Evolutionary conservation across 2,888 invertebrate species (phyloP).

Genomic region (Leucophora obtusa): DNA sequence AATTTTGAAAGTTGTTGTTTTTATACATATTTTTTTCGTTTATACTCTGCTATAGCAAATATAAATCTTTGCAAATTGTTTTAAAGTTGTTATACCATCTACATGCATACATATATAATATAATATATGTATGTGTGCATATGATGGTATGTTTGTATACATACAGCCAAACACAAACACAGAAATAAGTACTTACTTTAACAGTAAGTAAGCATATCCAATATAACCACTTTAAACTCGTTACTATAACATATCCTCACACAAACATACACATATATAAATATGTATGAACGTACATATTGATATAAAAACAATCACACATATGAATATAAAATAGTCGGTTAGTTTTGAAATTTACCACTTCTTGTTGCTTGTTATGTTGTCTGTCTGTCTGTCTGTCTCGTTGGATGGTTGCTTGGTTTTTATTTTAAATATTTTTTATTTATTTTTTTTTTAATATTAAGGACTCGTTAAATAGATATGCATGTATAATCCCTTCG

Average conservation of each 20-base stretch:
- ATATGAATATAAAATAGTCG: conserved; percentile 32
- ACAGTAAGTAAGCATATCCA: conserved; percentile 62
- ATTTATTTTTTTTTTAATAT: conserved; percentile 4
- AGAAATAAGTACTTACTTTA: conserved; percentile 40
- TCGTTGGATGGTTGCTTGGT: not conserved
- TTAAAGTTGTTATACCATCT: conserved; percentile 45
- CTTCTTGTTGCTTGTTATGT: conserved; percentile 46
- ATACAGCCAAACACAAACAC: not conserved
- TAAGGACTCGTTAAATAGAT: conserved; percentile 47
- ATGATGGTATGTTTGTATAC: not conserved
- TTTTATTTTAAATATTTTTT: not conserved
- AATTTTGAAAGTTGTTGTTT: no score
- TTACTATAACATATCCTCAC: conserved; percentile 54
- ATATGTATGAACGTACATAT: no score
- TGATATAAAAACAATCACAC: not conserved
- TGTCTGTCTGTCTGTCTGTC: conserved; percentile 12
- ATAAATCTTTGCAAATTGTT: conserved; percentile 57
- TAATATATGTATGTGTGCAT: no score
- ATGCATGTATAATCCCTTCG: conserved; percentile 30
- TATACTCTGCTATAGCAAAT: conserved; percentile 25
- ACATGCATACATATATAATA: not conserved
- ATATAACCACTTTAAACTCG: conserved; percentile 60
- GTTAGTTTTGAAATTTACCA: conserved; percentile 47
- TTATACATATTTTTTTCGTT: not conserved
- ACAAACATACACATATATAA: conserved; percentile 1